Base-by-base conservation (phyloP, 2,797 vertebrate genomes). In the Micromesistius poutassou region DNA sequence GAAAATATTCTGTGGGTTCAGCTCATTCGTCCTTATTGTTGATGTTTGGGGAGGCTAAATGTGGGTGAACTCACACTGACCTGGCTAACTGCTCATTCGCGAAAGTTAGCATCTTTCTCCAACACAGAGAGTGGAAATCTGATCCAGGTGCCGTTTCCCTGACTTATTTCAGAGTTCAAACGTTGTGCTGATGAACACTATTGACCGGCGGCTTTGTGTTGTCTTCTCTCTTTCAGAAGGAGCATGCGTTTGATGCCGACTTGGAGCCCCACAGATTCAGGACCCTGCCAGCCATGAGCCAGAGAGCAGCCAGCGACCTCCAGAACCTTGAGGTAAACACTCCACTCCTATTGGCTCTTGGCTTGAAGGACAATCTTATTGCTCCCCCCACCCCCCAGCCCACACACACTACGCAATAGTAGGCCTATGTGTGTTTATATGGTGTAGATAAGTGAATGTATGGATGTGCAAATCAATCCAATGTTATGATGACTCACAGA, bases 1-100 rank as follows among this genome's bases (percentile, higher is more conserved):
- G 86, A 94, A 94, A 94, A 95, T 94, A 95, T 94, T 93, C 93
- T 94, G 94, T 94, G 94, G 94, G 88, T 95, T 94, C 90, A 90
- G 92, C 89, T 93, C 93, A 91, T 89, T 91, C 92, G 86, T 89
- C 90, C 88, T 87, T 87, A 90, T 93, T 94, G 92, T 94, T 93
- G 92, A 93, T 90, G 88, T 94, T 94, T 90, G 87, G 85, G 86
- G 87, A 90, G 91, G 91, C 86, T 89, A 87, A 91, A 91, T 91
- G 84, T 90, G 87, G 81, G 83, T 91, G 92, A 95, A 94, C 93
- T 94, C 87, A 89, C 84, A 76, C 79, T 92, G 91, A 93, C 92
- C 84, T 40, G 1, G 87, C 84, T 79, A 38, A 88, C 89, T 90
- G 68, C 86, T 84, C 81, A 84, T 86, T 82, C 86, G 87, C 83